phyloP scores from a whole-genome alignment of 2,888 invertebrate species.

The Lobophora halterata region DNA sequence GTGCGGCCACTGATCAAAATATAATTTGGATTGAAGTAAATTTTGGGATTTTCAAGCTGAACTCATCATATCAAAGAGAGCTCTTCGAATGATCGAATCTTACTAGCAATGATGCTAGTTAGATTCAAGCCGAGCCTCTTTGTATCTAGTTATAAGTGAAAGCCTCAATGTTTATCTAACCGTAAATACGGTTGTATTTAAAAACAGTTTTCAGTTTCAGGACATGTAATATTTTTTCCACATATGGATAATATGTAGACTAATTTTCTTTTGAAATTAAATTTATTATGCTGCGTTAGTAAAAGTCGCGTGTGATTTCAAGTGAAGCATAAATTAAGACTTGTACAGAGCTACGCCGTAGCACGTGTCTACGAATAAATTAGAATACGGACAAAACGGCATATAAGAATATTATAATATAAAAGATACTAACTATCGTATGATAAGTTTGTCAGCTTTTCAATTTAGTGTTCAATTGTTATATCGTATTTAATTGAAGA shows the following conservation, averaged over 20 bases:
- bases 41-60: conserved; percentile 13
- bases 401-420: conserved; percentile 5
- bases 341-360: conserved; percentile 7
- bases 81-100: too few relatives aligned
- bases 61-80: conserved; percentile 21
- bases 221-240: neutral
- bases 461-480: too few relatives aligned
- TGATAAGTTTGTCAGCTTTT: too few relatives aligned
- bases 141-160: too few relatives aligned
- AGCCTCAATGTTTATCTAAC: conserved; percentile 7
- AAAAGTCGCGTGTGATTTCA: neutral
- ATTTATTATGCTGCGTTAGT: too few relatives aligned
- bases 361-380: conserved; percentile 19
- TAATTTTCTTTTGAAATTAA: too few relatives aligned
- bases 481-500: too few relatives aligned
- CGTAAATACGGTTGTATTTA: neutral
- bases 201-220: conserved; percentile 4
- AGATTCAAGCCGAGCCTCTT: too few relatives aligned
- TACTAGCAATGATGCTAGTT: too few relatives aligned
- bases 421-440: too few relatives aligned
- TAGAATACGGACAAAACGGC: conserved; percentile 4
- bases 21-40: conserved; percentile 12
- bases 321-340: conserved; percentile 7
- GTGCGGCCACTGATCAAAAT: conserved; percentile 13
- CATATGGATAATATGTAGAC: too few relatives aligned